Evolutionary conservation across 2,113 vertebrate genomes (phyloP), one percentile per base, ranked within the genome.

Genomic region (Lepus americanus): DNA sequence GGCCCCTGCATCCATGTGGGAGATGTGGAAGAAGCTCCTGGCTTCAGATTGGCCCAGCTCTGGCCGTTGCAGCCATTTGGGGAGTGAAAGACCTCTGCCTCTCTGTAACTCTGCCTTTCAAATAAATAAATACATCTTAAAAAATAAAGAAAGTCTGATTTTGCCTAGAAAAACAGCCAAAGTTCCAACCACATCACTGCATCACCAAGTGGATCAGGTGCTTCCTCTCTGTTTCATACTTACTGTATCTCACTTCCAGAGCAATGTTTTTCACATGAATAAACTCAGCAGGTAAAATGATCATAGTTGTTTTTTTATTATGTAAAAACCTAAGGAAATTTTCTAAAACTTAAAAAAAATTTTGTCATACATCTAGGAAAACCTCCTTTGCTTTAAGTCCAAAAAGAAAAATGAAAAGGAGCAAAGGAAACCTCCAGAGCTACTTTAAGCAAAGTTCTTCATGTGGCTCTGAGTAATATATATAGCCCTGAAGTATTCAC

Each of bases 381-480:
- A 84, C 8, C 85, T 64, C 5, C 36, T 25, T 89, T 91, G 31
- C 63, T 82, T 94, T 94, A 31, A 93, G 80, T 72, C 19, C n/a
- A 72, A 85, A 90, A 92, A 29, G 3, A 64, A 87, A 94, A 93
- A 66, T 7, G 51, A 64, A 92, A 90, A 93, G 39, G 27, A 72
- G 19, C 1, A 66, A 93, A 82, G 59, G 89, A 82, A 63, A 89
- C 55, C 14, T 49, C 89, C 69, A 86, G 89, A 55, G 53, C n/a
- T 69, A 89, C 5, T 96, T 95, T 89, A 79, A 77, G 80, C n/a
- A 95, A 94, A 81, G 84, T 64, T 97, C 76, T 95, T 95, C n/a
- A 69, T 74, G 49, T 80, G 80, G 36, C 53, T 86, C 74, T 88
- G n/a, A 92, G 78, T 51, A 73, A 84, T 85, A 90, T 63, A 85